Conservation (phyloP, 2,113 vertebrate genomes). For the Campylomormyrus numenius region DNA sequence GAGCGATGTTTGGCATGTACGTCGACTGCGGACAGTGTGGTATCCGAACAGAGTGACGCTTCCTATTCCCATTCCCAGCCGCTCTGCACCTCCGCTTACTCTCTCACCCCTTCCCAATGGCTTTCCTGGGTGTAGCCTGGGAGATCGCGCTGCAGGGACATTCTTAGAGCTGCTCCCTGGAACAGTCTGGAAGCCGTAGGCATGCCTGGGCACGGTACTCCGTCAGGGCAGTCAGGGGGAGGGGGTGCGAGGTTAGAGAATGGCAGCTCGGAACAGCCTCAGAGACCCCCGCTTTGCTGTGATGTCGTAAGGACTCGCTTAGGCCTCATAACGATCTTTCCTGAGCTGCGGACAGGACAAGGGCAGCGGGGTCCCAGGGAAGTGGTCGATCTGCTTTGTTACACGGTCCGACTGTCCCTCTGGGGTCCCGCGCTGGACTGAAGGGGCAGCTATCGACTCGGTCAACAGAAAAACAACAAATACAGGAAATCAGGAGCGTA, state of each 20-base stretch:
- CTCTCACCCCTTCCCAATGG: not conserved
- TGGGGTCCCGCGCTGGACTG: not conserved
- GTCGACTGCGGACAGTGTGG: not conserved
- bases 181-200: not conserved
- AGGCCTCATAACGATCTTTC: not conserved
- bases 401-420: not conserved
- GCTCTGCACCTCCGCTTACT: not conserved
- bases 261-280: not conserved
- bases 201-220: not conserved
- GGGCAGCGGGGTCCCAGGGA: not conserved
- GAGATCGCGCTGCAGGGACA: not conserved
- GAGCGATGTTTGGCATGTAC: not conserved
- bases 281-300: not conserved
- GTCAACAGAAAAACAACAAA: conserved; percentile 4
- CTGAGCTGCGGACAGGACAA: not conserved
- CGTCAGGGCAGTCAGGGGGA: not conserved
- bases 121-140: not conserved
- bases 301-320: not conserved
- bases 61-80: not conserved
- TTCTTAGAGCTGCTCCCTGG: not conserved
- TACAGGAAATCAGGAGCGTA: not conserved
- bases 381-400: not conserved
- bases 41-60: not conserved
- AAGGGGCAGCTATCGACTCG: not conserved
- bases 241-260: not conserved